Evolutionary conservation across 2,797 vertebrate genomes (phyloP).

Genomic region (Notamacropus eugenii): DNA sequence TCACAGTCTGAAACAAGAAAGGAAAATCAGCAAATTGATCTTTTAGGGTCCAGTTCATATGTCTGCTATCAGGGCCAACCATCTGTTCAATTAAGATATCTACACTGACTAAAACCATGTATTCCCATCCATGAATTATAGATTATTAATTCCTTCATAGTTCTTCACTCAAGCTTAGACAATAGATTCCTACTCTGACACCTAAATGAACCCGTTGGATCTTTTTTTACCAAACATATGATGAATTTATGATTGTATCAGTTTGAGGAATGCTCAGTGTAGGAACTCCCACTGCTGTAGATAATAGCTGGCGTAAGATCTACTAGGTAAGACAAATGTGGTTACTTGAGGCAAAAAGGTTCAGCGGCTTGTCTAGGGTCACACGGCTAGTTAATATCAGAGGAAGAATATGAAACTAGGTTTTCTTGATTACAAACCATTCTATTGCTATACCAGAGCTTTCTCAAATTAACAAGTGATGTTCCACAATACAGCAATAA

Average conservation of each 20-base stretch:
- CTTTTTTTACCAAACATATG: background rate
- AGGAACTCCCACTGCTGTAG: background rate
- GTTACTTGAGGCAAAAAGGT: background rate
- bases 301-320: background rate
- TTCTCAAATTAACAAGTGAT: conserved; percentile 44
- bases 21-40: conserved; percentile 38
- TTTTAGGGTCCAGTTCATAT: conserved; percentile 26
- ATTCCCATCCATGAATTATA: conserved; percentile 36
- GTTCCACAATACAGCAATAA: conserved; percentile 11
- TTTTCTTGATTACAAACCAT: background rate
- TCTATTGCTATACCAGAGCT: background rate
- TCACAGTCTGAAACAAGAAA: conserved; percentile 49
- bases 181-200: background rate
- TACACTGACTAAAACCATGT: conserved; percentile 18
- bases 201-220: background rate
- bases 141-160: background rate
- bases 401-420: background rate
- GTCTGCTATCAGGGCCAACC: conserved; percentile 37
- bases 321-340: background rate
- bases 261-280: background rate
- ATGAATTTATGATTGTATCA: background rate
- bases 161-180: background rate
- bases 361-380: background rate
- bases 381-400: background rate
- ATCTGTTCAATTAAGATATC: conserved; percentile 57